A percentile compares a stretch with the other conserved stretches of the same genome.
phyloP scores from a whole-genome alignment of 2,888 invertebrate genomes.

The Torymus texanus region DNA sequence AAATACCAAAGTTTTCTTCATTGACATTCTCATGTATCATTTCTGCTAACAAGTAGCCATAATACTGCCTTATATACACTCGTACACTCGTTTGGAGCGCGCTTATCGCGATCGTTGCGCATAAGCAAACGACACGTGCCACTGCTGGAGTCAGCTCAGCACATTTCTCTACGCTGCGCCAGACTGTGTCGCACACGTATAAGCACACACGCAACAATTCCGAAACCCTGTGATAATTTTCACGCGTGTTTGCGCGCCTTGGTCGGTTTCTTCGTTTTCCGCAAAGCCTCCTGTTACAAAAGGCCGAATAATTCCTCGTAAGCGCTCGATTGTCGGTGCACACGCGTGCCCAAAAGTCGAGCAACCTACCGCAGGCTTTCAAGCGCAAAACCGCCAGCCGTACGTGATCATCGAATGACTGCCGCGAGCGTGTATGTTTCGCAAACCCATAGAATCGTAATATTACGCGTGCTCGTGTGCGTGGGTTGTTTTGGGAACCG shows the following conservation, averaged over 20 bases:
- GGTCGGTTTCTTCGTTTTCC: too few relatives aligned
- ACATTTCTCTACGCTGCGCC: slow-evolving; percentile 6
- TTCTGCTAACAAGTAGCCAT: too few relatives aligned
- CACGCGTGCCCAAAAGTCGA: background rate
- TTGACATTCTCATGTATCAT: too few relatives aligned
- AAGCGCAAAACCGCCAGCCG: background rate
- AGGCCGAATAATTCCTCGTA: too few relatives aligned
- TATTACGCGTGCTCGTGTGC: slow-evolving; percentile 1
- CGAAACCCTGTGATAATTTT: background rate
- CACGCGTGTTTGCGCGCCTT: background rate
- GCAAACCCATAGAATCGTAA: slow-evolving; percentile 19
- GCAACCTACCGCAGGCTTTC: background rate
- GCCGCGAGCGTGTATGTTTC: slow-evolving; percentile 9
- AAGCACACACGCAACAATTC: background rate
- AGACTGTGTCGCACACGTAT: background rate
- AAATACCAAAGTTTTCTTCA: too few relatives aligned
- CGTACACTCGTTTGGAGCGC: background rate
- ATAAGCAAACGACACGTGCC: slow-evolving; percentile 10
- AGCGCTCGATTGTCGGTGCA: too few relatives aligned
- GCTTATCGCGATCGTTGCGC: slow-evolving; percentile 17
- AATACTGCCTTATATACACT: too few relatives aligned
- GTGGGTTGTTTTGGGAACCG: too few relatives aligned
- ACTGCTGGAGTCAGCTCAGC: background rate
- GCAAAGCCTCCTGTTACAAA: too few relatives aligned
- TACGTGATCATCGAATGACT: slow-evolving; percentile 51